A percentile compares a stretch with the other conserved stretches of the same genome.
Evolutionary conservation across 2,113 vertebrate genomes (phyloP).

Genomic region (Hippocampus comes): DNA sequence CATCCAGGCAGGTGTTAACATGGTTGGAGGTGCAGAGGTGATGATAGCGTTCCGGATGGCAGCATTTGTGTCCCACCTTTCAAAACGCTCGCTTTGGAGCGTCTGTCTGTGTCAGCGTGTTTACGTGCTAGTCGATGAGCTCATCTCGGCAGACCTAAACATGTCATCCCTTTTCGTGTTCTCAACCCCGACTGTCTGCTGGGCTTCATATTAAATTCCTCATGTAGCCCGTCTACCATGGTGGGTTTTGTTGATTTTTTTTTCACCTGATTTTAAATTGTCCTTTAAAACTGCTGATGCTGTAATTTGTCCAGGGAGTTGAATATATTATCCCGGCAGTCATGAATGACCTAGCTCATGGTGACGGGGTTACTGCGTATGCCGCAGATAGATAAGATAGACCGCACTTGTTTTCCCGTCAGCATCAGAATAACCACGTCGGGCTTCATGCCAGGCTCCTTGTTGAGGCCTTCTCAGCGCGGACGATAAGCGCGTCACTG

Average conservation of each 20-base stretch:
- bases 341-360: background rate
- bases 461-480: constrained; percentile 6
- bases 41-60: background rate
- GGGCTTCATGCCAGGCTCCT: constrained; percentile 20
- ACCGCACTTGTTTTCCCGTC: background rate
- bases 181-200: background rate
- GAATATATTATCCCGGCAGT: background rate
- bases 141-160: constrained; percentile 31
- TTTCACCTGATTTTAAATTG: background rate
- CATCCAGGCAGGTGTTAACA: constrained; percentile 27
- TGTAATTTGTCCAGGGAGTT: background rate
- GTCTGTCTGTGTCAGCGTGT: constrained; percentile 5
- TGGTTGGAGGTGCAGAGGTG: constrained; percentile 3
- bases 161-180: constrained; percentile 12
- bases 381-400: constrained; percentile 38
- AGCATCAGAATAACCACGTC: constrained; percentile 8
- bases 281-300: constrained; percentile 2
- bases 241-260: background rate
- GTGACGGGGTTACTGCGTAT: constrained; percentile 23
- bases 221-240: background rate
- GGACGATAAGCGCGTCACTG: constrained; percentile 20
- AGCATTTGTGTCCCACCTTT: background rate
- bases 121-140: constrained; percentile 37
- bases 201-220: constrained; percentile 9
- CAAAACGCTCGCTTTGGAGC: constrained; percentile 11